Base-by-base conservation (phyloP, 2,888 invertebrate species). In the Dicranocentrus wangi region DNA sequence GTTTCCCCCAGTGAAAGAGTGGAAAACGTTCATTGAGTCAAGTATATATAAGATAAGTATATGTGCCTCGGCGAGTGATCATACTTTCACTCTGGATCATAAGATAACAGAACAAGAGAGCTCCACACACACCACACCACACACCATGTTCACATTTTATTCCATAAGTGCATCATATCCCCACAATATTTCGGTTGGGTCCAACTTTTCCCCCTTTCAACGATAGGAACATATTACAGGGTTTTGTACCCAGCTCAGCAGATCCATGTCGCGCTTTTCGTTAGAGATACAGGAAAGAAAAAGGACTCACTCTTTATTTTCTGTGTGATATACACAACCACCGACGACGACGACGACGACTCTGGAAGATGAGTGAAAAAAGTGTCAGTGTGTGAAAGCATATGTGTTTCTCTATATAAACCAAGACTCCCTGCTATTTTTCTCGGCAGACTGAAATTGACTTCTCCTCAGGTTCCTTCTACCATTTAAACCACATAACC, bases 361-460 rank as follows among this genome's bases (percentile, higher is more conserved):
- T 17, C 27, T 13, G 27, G 55, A 55, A 63, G 63, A 63, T 63
- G 28, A 47, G 39, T 70, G 39, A 28, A 51, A 68, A 32, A 70
- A 78, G 78, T 71, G 78, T 78, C 63, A 65, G 78, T 65, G 70
- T 47, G 47, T 19, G 55, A 63, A 23, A 21, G 39, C 42, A 42
- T 42, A 63, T 53, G 47, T 70, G 19, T 71, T 80, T 60, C 43
- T 79, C 68, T 80, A 73, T 80, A 80, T 80, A 80, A 80, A 76
- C 79, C 32, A 58, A 28, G 80, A 69, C 72, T 72, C 80, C 80
- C 80, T 73, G 73, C 80, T 66, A 80, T 69, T 80, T 68, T 43
- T 68, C 80, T 73, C 80, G 61, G 73, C 73, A 80, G 80, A 80
- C 66, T 68, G 80, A 73, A 80, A 80, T 68, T 80, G 80, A 73